Base-by-base conservation (phyloP, 1,140 invertebrate genomes). In the Drosophila neocordata region DNA sequence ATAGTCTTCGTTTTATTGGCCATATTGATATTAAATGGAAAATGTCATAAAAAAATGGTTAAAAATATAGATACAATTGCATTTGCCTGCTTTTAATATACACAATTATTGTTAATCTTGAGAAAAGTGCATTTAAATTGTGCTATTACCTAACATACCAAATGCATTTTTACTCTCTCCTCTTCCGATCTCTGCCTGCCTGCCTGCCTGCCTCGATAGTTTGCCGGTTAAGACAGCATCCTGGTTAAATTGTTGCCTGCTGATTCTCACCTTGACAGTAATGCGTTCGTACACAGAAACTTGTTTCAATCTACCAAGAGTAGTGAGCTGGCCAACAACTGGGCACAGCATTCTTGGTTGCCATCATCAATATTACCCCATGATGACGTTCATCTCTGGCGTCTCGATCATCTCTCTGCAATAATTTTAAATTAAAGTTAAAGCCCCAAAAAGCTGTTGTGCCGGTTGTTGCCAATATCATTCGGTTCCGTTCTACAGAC, bases 401-500 rank as follows among this genome's bases (percentile, higher is more conserved):
- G 15, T 12, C 41, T 65, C 72, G 41, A 80, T 80, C 57, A 79
- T 62, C 65, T 48, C 62, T 63, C 52, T 37, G 61, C 68, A 38
- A 58, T 58, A 6, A 31, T 31, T 31, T 31, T 31, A 31, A 31
- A 31, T 31, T 31, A 31, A 31, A 31, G 27, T 58, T 37, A 68
- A 69, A 31, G 69, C 44, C 55, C 55, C 55, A 48, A 74, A 60
- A 62, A 76, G 73, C 52, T 61, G 72, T 74, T 80, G 62, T 68
- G 73, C 73, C 60, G 73, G 73, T 68, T 82, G 44, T 65, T 62
- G 69, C 64, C 60, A 66, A 62, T 53, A 60, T 64, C 65, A 65
- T 52, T 69, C 77, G 68, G 74, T 85, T 85, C 82, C 82, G 82
- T 85, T 85, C 83, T 82, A 87, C 82, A 85, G 82, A 85, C 82